These are phyloP conservation scores for Pachyuromys duprasi DNA, from an alignment of 2,797 vertebrate genomes.

Conservation along the genomic window DNA sequence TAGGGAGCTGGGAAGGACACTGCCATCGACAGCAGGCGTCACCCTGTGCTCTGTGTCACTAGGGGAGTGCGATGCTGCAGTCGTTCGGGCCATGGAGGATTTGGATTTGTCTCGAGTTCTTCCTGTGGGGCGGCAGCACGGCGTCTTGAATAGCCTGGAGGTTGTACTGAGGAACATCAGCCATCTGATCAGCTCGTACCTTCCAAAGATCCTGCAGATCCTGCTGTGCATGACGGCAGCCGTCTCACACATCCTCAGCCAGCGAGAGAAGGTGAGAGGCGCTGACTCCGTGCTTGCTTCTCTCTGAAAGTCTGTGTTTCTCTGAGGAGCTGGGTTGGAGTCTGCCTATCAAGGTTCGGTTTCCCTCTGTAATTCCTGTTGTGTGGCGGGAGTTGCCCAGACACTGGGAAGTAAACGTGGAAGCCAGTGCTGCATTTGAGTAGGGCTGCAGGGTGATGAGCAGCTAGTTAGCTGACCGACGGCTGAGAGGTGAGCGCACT, in stretches of 20 bases:
- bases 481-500: not conserved
- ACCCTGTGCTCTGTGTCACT: not conserved
- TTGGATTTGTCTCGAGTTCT: slow-evolving; percentile 91
- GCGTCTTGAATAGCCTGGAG: slow-evolving; percentile 93
- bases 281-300: not conserved
- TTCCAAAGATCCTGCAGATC: slow-evolving; percentile 96
- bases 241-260: slow-evolving; percentile 90
- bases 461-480: not conserved
- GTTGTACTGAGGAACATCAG: slow-evolving; percentile 95
- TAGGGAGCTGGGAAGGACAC: not conserved
- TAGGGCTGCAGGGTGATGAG: not conserved
- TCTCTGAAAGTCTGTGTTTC: not conserved
- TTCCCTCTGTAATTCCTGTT: not conserved
- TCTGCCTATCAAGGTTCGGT: not conserved
- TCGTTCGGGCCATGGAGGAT: slow-evolving; percentile 89
- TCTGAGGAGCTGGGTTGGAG: not conserved
- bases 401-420: not conserved
- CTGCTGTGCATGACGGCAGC: slow-evolving; percentile 94
- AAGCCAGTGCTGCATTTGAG: not conserved
- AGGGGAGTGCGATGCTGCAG: slow-evolving; percentile 92
- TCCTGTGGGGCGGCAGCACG: slow-evolving; percentile 96
- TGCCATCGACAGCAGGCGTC: not conserved
- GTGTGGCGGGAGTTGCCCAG: not conserved
- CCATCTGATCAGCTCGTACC: slow-evolving; percentile 91
- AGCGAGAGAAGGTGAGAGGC: slow-evolving; percentile 92